Percentiles rank a stretch among this genome's conserved stretches.
phyloP scores from a whole-genome alignment of 2,113 vertebrate genomes.

The Microcebus griseorufus region DNA sequence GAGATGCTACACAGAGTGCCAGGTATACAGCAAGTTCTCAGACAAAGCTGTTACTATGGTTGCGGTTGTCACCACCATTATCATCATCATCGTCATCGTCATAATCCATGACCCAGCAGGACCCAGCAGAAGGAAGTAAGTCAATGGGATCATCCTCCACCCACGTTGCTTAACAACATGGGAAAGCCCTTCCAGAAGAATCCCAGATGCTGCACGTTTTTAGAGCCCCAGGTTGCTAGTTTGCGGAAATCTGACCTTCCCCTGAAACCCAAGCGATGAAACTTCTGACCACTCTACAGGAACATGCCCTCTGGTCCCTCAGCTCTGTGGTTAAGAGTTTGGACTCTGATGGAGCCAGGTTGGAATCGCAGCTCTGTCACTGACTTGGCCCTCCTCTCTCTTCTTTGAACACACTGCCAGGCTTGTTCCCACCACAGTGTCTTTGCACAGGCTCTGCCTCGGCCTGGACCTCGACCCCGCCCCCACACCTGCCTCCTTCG shows the following conservation, averaged over 20 bases:
- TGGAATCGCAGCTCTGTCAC: too few species aligned
- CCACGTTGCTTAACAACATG: fast-evolving
- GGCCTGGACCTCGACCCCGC: neutral
- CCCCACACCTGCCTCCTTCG: neutral
- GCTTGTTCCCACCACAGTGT: fast-evolving
- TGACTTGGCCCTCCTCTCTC: too few species aligned
- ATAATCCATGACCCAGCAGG: neutral
- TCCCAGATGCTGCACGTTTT: fast-evolving
- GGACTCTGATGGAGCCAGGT: neutral
- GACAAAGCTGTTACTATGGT: neutral
- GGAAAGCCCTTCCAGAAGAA: neutral
- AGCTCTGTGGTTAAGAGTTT: neutral
- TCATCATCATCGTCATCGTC: neutral
- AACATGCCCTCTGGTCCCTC: neutral
- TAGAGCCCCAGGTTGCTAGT: neutral
- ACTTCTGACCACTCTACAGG: fast-evolving
- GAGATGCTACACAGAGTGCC: neutral
- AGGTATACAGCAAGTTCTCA: fast-evolving
- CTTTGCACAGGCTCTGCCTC: neutral
- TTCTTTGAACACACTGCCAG: neutral
- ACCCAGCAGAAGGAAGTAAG: neutral
- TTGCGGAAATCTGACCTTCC: neutral
- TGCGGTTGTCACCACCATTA: fast-evolving
- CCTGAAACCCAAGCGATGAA: neutral
- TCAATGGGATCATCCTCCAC: too few species aligned